A percentile compares a stretch with the other conserved stretches of the same genome.
phyloP scores from a whole-genome alignment of 2,113 vertebrate genomes.

The Hippolais icterina region DNA sequence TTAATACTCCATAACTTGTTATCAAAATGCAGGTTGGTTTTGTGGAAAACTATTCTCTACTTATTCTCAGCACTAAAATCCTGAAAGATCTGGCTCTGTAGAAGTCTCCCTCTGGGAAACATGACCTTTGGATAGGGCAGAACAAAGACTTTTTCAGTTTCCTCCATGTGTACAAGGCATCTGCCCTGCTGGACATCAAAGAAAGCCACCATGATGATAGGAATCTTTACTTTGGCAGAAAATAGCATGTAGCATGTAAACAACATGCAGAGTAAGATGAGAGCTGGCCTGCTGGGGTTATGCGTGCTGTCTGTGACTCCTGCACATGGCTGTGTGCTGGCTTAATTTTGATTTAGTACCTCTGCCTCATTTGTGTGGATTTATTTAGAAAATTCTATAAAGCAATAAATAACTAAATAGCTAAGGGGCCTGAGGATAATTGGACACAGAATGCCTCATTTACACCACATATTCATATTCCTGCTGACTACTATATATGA shows the following conservation, averaged over 20 bases:
- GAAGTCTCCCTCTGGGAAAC: not conserved
- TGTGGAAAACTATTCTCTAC: not conserved
- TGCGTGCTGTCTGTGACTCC: not conserved
- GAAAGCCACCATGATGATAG: not conserved
- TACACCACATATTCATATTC: not conserved
- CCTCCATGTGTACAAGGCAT: not conserved
- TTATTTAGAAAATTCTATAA: not conserved
- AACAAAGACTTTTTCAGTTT: constrained; percentile 4
- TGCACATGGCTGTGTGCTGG: not conserved
- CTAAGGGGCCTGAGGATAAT: not conserved
- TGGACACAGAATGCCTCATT: not conserved
- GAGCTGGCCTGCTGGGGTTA: not conserved
- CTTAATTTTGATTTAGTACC: not conserved
- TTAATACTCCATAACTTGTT: not conserved
- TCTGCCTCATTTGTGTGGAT: not conserved
- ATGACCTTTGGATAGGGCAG: not conserved
- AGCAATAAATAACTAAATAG: not conserved
- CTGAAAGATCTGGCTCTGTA: not conserved
- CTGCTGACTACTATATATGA: not conserved
- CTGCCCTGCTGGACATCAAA: not conserved
- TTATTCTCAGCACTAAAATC: not conserved
- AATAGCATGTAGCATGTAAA: not conserved
- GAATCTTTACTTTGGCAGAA: constrained; percentile 39
- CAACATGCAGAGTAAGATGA: not conserved
- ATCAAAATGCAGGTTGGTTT: not conserved